phyloP scores from a whole-genome alignment of 2,797 vertebrate genomes.

The Centropyge bicolor region DNA sequence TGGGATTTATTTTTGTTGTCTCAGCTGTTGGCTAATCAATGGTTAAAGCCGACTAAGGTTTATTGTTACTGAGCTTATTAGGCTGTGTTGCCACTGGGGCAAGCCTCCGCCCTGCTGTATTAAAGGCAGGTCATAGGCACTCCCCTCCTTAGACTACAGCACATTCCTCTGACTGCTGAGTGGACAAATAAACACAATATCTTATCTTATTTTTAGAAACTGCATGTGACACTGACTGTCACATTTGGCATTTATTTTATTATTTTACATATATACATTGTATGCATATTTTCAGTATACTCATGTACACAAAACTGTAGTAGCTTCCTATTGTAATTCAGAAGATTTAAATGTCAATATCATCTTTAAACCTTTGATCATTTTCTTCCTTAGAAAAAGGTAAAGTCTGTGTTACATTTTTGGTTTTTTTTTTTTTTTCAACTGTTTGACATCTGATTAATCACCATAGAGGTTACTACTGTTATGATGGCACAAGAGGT shows the following conservation, averaged over 20 bases:
- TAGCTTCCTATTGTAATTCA: no score
- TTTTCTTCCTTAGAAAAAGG: not conserved
- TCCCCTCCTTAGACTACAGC: slow-evolving; percentile 16
- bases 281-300: no score
- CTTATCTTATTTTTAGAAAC: slow-evolving; percentile 3
- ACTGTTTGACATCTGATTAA: not conserved
- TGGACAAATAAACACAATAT: slow-evolving; percentile 33
- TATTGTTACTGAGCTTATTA: slow-evolving; percentile 79
- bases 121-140: slow-evolving; percentile 54
- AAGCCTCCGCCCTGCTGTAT: slow-evolving; percentile 35
- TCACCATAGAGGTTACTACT: not conserved
- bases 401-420: not conserved
- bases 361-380: not conserved
- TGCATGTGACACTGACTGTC: not conserved
- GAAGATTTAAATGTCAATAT: not conserved
- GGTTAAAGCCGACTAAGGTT: slow-evolving; percentile 74
- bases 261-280: no score
- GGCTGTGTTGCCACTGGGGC: slow-evolving; percentile 33
- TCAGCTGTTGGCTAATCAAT: slow-evolving; percentile 75
- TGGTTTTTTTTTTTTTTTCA: not conserved
- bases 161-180: slow-evolving; percentile 39
- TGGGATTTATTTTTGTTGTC: slow-evolving; percentile 69
- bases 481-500: no score
- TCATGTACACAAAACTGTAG: no score
- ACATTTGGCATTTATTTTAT: not conserved